These are phyloP conservation scores for Platycercus adscitus DNA, from an alignment of 2,113 vertebrate species.

Conservation along the genomic window DNA sequence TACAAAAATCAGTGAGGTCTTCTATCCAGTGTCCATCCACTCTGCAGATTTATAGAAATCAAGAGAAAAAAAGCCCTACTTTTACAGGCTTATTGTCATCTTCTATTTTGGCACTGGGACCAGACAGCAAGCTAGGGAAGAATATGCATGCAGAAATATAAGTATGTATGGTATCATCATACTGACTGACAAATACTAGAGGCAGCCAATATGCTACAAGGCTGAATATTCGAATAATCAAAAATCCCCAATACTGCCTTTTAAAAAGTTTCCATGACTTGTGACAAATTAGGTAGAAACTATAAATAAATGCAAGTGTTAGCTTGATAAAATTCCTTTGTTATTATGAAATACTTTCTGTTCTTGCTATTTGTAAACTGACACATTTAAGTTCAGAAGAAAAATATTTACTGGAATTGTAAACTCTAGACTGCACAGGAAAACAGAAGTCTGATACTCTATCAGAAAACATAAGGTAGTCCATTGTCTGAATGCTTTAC, in stretches of 20 bases:
- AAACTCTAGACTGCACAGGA: background rate
- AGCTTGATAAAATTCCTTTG: background rate
- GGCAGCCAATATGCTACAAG: background rate
- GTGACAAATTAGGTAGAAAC: background rate
- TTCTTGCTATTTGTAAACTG: background rate
- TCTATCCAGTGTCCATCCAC: background rate
- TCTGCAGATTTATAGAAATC: background rate
- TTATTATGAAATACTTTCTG: conserved; percentile 8
- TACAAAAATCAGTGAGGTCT: background rate
- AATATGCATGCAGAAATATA: background rate
- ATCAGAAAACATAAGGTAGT: background rate
- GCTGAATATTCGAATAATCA: background rate
- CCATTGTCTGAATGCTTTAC: background rate
- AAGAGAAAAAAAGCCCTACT: background rate
- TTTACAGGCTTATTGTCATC: background rate
- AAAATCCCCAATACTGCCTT: background rate
- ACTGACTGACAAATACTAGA: background rate
- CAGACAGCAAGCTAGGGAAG: background rate
- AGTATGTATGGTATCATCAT: background rate
- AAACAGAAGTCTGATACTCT: background rate
- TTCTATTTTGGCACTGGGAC: background rate
- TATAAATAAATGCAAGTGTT: background rate
- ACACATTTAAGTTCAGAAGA: background rate
- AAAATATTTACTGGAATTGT: background rate
- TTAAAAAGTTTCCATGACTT: background rate